Evolutionary conservation across 30 jellyfish, hydroid and myxozoan genomes (phyloP).

Genomic region (Rhopilema esculentum): DNA sequence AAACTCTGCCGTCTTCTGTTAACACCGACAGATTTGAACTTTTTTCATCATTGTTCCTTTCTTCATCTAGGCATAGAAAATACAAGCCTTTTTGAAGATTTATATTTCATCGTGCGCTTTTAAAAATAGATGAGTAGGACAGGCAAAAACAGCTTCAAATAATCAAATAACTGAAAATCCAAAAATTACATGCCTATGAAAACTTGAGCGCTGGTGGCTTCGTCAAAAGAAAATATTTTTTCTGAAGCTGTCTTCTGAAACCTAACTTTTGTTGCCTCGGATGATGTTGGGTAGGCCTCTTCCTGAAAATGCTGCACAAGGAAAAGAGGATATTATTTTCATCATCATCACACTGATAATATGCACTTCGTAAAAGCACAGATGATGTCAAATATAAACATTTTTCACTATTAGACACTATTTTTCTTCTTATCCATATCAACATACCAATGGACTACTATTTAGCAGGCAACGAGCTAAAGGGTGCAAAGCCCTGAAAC

Average conservation of each 20-base stretch:
- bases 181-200: constrained; percentile 25
- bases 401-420: no score
- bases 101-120: background rate
- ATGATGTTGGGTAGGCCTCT: constrained; percentile 1
- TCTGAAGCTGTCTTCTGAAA: constrained; percentile 43
- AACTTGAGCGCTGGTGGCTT: constrained; percentile 9
- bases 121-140: background rate
- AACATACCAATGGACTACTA: no score
- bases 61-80: constrained; percentile 27
- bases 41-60: constrained; percentile 1
- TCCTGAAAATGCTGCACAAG: constrained; percentile 2
- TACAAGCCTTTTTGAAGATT: background rate
- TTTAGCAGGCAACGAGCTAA: no score
- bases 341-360: no score
- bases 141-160: no score
- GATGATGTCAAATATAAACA: no score
- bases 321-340: background rate
- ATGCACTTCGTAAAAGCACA: no score
- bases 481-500: no score
- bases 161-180: no score
- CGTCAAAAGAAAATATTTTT: constrained; percentile 30
- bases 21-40: constrained; percentile 5
- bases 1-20: constrained; percentile 48
- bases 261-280: constrained; percentile 32
- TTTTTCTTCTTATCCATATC: background rate